A percentile compares a stretch with the other conserved stretches of the same genome.
Evolutionary conservation across 2,113 vertebrate species (phyloP).

Genomic region (Cebidichthys violaceus): DNA sequence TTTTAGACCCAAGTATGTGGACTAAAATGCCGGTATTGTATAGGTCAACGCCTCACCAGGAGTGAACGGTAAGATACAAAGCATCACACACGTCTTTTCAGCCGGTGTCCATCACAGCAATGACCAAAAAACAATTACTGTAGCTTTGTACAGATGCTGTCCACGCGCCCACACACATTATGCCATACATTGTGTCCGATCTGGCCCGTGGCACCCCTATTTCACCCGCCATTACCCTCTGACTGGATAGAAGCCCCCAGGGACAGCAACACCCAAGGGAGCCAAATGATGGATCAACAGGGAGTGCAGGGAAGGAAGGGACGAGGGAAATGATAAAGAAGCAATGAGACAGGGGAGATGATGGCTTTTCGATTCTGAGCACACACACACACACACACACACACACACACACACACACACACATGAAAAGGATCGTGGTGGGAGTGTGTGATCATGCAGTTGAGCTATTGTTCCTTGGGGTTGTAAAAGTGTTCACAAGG

Average conservation of each 20-base stretch:
- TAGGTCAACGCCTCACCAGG: not conserved
- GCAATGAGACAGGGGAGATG: slow-evolving; percentile 9
- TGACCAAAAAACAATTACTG: slow-evolving; percentile 51
- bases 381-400: not conserved
- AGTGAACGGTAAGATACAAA: not conserved
- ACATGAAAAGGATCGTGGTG: slow-evolving; percentile 28
- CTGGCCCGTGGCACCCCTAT: slow-evolving; percentile 75
- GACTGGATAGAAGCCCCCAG: slow-evolving; percentile 50
- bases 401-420: not conserved
- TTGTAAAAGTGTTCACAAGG: slow-evolving; percentile 69
- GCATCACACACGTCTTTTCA: not conserved
- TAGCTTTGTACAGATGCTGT: slow-evolving; percentile 14
- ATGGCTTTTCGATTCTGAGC: slow-evolving; percentile 33
- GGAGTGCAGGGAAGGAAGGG: slow-evolving; percentile 22
- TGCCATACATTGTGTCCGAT: slow-evolving; percentile 64
- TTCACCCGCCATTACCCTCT: slow-evolving; percentile 81
- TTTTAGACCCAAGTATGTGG: not conserved
- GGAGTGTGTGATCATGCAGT: slow-evolving; percentile 49
- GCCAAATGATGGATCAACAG: slow-evolving; percentile 67
- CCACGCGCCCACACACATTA: slow-evolving; percentile 36
- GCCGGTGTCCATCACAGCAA: slow-evolving; percentile 7
- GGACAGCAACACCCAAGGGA: slow-evolving; percentile 42
- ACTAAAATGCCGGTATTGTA: not conserved
- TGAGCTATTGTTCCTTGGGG: slow-evolving; percentile 60
- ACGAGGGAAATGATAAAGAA: not conserved